Evolutionary conservation across 1,140 invertebrate genomes (phyloP).

Genomic region (Papilio polytes): DNA sequence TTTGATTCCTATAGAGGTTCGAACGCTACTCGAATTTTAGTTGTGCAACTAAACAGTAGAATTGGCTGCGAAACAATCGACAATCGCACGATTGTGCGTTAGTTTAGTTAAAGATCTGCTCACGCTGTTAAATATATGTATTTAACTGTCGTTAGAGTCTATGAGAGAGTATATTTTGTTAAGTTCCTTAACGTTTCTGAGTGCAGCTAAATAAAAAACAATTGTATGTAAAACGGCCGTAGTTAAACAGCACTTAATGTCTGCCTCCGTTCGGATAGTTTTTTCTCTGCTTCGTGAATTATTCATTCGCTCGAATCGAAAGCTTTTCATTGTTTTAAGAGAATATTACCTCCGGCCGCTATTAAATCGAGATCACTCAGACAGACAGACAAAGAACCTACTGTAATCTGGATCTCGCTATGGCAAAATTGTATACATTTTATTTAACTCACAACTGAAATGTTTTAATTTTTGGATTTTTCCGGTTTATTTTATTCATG

Average conservation of each 20-base stretch:
- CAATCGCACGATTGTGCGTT: no score
- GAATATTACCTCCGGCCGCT: constrained; percentile 38
- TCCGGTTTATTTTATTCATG: not conserved
- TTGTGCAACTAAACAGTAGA: no score
- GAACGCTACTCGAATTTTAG: no score
- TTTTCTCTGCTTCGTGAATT: constrained; percentile 34
- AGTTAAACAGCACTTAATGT: constrained; percentile 11
- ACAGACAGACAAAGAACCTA: constrained; percentile 21
- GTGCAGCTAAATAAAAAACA: not conserved
- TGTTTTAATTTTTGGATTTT: not conserved
- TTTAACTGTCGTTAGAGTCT: no score
- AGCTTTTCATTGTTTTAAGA: constrained; percentile 41
- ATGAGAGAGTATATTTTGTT: no score
- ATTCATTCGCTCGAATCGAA: constrained; percentile 33
- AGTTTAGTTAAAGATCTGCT: no score
- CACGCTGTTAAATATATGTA: no score
- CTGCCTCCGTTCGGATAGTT: constrained; percentile 25
- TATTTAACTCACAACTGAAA: not conserved
- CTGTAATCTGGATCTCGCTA: not conserved
- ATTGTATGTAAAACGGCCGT: constrained; percentile 9
- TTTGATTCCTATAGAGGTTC: no score
- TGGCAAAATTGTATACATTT: not conserved
- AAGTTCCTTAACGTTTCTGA: not conserved
- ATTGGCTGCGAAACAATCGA: no score
- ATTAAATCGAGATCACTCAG: constrained; percentile 27